Evolutionary conservation across 2,888 invertebrate genomes (phyloP).

Genomic region (Selenia dentaria): DNA sequence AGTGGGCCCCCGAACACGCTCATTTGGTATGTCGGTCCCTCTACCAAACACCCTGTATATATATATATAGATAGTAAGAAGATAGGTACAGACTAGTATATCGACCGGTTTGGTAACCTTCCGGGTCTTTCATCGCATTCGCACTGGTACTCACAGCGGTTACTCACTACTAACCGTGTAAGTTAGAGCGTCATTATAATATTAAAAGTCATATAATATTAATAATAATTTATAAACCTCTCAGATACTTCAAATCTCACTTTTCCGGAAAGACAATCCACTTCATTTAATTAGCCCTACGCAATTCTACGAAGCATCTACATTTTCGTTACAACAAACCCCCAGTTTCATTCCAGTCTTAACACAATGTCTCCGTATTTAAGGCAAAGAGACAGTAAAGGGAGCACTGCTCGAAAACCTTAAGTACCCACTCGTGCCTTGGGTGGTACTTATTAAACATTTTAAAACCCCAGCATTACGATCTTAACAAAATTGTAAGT

Average conservation of each 20-base stretch:
- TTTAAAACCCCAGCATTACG: conserved; percentile 42
- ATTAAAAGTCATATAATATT: no score
- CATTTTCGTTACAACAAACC: conserved; percentile 17
- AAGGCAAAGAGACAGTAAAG: conserved; percentile 28
- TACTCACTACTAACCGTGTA: no score
- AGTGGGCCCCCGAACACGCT: no score
- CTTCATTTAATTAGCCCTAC: conserved; percentile 13
- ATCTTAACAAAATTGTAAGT: conserved; percentile 38
- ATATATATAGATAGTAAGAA: no score
- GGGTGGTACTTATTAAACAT: conserved; percentile 48
- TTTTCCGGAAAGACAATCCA: background rate
- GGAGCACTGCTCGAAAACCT: conserved; percentile 28
- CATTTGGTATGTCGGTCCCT: no score
- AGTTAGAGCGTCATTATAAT: no score
- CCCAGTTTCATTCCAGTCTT: conserved; percentile 20
- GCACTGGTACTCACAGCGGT: no score
- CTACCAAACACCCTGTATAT: no score
- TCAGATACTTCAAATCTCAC: background rate
- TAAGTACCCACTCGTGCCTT: conserved; percentile 29
- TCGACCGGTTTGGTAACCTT: no score
- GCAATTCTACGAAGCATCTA: conserved; percentile 9
- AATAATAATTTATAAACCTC: no score
- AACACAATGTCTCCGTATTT: conserved; percentile 31
- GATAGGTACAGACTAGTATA: no score
- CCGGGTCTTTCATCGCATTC: no score